phyloP scores from a whole-genome alignment of 1,140 invertebrate species.

The Cryptotermes secundus region DNA sequence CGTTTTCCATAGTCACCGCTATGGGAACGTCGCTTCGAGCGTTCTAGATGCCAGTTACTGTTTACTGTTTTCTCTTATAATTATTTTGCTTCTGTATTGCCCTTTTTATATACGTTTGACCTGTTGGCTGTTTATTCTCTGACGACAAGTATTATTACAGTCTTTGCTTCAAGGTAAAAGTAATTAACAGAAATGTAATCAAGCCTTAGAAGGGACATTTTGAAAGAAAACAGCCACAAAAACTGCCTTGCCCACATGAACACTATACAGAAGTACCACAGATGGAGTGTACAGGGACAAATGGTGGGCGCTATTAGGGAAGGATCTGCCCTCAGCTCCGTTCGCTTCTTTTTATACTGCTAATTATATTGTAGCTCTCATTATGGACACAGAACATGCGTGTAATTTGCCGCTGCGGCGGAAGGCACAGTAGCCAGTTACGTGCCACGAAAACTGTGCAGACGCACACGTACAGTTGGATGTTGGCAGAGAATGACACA shows the following conservation, averaged over 20 bases:
- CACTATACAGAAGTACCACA: neutral
- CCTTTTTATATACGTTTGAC: neutral
- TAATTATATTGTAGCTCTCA: neutral
- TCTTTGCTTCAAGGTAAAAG: neutral
- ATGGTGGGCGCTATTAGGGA: neutral
- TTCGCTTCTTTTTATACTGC: neutral
- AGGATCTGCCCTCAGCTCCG: neutral
- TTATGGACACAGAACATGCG: neutral
- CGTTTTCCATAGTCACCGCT: too few species aligned
- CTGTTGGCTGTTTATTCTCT: neutral
- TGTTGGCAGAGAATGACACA: neutral
- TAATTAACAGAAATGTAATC: neutral
- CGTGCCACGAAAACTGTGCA: neutral
- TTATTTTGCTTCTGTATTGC: neutral
- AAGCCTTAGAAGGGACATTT: neutral
- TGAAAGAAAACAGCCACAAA: neutral
- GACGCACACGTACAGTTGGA: neutral
- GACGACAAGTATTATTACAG: neutral
- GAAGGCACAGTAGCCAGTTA: neutral
- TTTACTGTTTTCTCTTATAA: neutral
- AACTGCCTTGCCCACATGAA: neutral
- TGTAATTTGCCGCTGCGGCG: neutral
- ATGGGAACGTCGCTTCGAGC: too few species aligned
- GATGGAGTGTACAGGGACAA: neutral
- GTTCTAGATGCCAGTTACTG: neutral